These are phyloP conservation scores for Salvelinus sp. DNA, from an alignment of 2,113 vertebrate species.

Conservation along the genomic window DNA sequence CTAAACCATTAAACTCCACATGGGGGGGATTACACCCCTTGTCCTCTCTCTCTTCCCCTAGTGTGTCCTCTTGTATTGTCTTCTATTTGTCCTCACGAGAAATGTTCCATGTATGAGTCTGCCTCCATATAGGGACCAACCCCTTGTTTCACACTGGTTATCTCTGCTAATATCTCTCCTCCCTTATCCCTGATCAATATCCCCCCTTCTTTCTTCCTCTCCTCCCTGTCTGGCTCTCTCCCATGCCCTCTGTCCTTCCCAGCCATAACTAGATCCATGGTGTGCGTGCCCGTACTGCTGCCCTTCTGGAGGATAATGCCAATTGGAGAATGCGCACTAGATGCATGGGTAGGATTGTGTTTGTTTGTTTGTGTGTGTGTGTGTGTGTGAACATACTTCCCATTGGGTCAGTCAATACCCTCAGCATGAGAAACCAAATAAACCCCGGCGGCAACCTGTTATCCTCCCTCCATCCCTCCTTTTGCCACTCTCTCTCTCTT, in stretches of 20 bases:
- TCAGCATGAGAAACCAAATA: constrained; percentile 62
- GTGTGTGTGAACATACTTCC: constrained; percentile 4
- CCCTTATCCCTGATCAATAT: constrained; percentile 46
- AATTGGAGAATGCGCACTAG: constrained; percentile 44
- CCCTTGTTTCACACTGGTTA: not conserved
- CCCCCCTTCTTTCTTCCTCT: constrained; percentile 24
- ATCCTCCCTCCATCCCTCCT: not conserved
- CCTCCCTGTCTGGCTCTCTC: constrained; percentile 41
- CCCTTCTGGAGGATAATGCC: constrained; percentile 47
- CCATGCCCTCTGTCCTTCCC: constrained; percentile 31
- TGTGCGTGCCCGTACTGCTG: constrained; percentile 12
- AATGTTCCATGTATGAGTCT: not conserved
- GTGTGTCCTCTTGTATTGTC: constrained; percentile 33
- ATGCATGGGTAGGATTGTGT: constrained; percentile 3
- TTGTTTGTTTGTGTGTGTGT: not conserved
- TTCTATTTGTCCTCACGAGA: constrained; percentile 18
- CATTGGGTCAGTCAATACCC: constrained; percentile 54
- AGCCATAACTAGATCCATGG: constrained; percentile 1
- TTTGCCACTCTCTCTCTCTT: not conserved
- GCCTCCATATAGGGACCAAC: not conserved
- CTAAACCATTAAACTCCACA: constrained; percentile 59
- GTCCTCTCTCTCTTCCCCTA: constrained; percentile 48
- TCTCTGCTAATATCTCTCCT: not conserved
- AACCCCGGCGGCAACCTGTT: constrained; percentile 51
- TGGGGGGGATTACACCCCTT: constrained; percentile 48